Evolutionary conservation across 2,113 vertebrate species (phyloP), one percentile per base, ranked within the genome.

Genomic region (Dipodomys ordii): DNA sequence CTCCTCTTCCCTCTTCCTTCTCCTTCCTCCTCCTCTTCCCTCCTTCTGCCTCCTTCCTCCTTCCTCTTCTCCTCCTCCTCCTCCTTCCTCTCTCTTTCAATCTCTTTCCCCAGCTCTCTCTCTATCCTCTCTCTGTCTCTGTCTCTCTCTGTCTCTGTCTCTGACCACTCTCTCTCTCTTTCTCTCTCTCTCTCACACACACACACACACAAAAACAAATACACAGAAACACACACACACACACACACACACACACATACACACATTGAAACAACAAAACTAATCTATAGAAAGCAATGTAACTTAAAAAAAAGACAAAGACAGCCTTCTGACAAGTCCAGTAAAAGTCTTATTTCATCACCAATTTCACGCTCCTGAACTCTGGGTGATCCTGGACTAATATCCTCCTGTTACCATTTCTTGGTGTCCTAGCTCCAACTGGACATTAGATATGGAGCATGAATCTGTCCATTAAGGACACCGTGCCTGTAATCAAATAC

Each of bases 401-500:
- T 32, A 9, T 74, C 90, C 87, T 98, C 68, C 35, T 2, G 0
- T 97, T 97, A 88, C 93, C 28, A 15, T 95, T 97, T 88, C 85
- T 93, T 83, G 95, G 88, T 87, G 92, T 82, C 88, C 74, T 78
- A 81, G 60, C 60, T 98, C 92, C 84, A 96, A 96, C 91, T 15
- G 84, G 97, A 97, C 97, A 98, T 71, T 93, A 95, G 97, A 98
- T 98, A 98, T 4, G 15, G 83, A 96, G 89, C 95, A 94, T 4
- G 5, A 80, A 72, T 95, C 84, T 95, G 93, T 94, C 96, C 96
- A 97, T 98, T 98, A 97, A 97, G 85, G 96, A 96, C 94, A 32
- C 83, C 46, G 60, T 90, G 93, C 71, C 88, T 96, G 98, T 97
- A 98, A 98, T 20, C 92, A 92, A 97, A 98, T 91, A 96, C 97